A percentile compares a stretch with the other conserved stretches of the same genome.
These are phyloP conservation scores for Biston stratarius DNA, from an alignment of 2,888 invertebrate species.

Conservation along the genomic window DNA sequence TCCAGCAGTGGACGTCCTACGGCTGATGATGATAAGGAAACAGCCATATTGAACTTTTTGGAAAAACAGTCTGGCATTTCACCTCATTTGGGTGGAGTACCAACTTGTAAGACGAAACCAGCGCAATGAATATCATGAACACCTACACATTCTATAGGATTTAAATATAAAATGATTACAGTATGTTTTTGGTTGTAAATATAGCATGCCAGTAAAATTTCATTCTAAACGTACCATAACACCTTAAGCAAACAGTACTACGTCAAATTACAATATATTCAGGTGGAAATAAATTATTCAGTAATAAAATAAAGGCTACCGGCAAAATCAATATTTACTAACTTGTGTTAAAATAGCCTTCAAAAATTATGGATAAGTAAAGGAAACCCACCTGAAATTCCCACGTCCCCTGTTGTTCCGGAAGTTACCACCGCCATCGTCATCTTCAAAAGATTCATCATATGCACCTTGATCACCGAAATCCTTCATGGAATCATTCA, in stretches of 20 bases:
- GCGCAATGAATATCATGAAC: too few relatives aligned
- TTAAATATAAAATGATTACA: too few relatives aligned
- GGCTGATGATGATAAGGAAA: too few relatives aligned
- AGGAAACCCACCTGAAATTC: conserved; percentile 70
- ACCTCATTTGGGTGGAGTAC: too few relatives aligned
- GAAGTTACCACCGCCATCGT: conserved; percentile 70
- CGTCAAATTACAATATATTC: not conserved
- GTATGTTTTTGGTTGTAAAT: too few relatives aligned
- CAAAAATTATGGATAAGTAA: not conserved
- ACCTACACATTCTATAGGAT: too few relatives aligned
- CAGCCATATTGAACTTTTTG: too few relatives aligned
- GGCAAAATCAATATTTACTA: conserved; percentile 15
- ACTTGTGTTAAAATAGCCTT: not conserved
- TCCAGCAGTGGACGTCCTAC: too few relatives aligned
- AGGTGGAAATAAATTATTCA: not conserved
- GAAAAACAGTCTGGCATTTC: too few relatives aligned
- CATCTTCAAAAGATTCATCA: conserved; percentile 77
- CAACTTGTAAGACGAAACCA: too few relatives aligned
- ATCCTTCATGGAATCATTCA: conserved; percentile 68
- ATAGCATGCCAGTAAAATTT: not conserved
- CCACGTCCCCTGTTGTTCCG: conserved; percentile 75
- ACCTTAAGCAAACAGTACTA: not conserved
- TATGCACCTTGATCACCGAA: conserved; percentile 67
- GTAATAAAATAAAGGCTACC: not conserved
- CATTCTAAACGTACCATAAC: not conserved